These are phyloP conservation scores for Diacarnus erythraeanus DNA, from an alignment of 37 sponge, comb jelly and placozoan species.

Conservation along the genomic window DNA sequence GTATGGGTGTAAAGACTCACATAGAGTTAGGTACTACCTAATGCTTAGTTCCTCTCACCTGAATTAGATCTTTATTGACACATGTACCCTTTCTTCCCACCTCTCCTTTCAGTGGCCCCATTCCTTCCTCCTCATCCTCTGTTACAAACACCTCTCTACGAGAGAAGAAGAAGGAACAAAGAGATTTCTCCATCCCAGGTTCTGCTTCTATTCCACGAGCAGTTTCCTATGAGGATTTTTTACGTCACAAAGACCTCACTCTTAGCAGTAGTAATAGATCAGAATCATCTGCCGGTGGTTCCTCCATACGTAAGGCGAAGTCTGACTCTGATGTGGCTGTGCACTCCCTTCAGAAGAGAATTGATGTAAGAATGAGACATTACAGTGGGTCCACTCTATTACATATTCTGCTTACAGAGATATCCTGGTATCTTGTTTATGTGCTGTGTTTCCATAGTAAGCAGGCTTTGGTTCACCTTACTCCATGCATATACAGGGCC, in stretches of 20 bases:
- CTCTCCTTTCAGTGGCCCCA: constrained; percentile 10
- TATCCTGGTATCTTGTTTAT: too few species aligned
- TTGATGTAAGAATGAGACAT: constrained; percentile 67
- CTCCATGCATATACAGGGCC: too few species aligned
- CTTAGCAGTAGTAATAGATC: constrained; percentile 24
- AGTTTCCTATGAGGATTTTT: constrained; percentile 49
- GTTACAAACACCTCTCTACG: not conserved
- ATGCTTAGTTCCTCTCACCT: not conserved
- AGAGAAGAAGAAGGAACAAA: constrained; percentile 17
- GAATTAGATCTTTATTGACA: not conserved
- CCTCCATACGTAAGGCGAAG: constrained; percentile 56
- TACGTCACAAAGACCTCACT: constrained; percentile 23
- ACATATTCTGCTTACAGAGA: too few species aligned
- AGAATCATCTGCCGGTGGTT: not conserved
- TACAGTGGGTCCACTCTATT: too few species aligned
- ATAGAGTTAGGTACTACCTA: not conserved
- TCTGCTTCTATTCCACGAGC: not conserved
- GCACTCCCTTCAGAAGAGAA: constrained; percentile 52
- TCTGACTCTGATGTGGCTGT: constrained; percentile 55
- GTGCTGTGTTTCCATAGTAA: too few species aligned
- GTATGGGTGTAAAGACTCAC: too few species aligned
- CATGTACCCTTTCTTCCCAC: not conserved
- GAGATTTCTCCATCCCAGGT: constrained; percentile 29
- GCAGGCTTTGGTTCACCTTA: too few species aligned
- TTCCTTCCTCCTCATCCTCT: not conserved